Evolutionary conservation across 2,797 vertebrate species (phyloP), one percentile per base, ranked within the genome.

Genomic region (Myripristis murdjan): DNA sequence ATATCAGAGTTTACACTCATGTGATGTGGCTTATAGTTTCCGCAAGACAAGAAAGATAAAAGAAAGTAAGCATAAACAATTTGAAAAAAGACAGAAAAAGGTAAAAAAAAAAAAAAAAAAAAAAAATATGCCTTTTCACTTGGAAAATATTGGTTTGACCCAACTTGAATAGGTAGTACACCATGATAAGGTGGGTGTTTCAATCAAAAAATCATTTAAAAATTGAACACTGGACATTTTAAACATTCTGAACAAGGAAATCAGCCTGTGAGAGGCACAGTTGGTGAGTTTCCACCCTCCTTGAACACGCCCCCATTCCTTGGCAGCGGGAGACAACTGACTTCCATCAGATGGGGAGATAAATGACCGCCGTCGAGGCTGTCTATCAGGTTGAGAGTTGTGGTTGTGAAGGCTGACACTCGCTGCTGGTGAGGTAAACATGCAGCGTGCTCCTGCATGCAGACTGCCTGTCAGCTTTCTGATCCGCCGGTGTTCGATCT

Each of bases 391-490:
- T 69, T 78, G 85, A 83, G 85, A 78, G 79, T 86, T 47, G 65
- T 68, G 84, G 81, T 89, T 83, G 85, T 80, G 82, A 87, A 85
- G 87, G 84, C 86, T 90, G 85, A 88, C 89, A 76, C 84, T 76
- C 22, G 26, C 81, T 88, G 77, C 78, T 79, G 82, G 84, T 85
- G 87, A 84, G 89, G 81, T 89, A 90, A 90, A 89, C 87, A 91
- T 78, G 59, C 87, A 75, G 77, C 60, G 58, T 82, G 85, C 68
- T 81, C 77, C 77, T 68, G 73, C 81, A 81, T 61, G 53, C 78
- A 73, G 51, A 77, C 69, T 47, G 71, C 57, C 77, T 83, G 82
- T 88, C 86, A 87, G 86, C 72, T 73, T 74, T 87, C 64, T 72
- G 81, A 61, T 87, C 79, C 73, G 79, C 64, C 53, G 52, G 73